Evolutionary conservation across 2,797 vertebrate species (phyloP), one percentile per base, ranked within the genome.

Genomic region (Tadarida brasiliensis): DNA sequence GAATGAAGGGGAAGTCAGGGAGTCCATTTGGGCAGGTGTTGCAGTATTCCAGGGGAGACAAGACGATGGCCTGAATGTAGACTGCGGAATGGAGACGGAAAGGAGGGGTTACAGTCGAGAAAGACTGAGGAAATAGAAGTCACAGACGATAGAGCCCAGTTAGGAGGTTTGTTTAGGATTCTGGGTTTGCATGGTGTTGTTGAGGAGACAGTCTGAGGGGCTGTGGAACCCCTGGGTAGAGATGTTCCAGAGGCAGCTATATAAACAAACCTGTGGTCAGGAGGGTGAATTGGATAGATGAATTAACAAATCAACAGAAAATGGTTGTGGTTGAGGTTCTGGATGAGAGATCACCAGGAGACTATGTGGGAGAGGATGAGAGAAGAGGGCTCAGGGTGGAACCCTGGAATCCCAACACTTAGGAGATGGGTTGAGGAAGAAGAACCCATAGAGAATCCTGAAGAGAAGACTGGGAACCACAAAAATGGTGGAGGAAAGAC

Each of bases 261-360:
- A 9, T 19, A 33, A 67, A 33, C 54, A 89, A 33, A 44, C 71
- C 63, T 83, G 80, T 35, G 85, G 65, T 63, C 44, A 95, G 85
- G 63, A 70, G 20, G 39, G 20, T 39, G 70, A 87, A 57, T 26
- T 24, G 15, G 26, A 59, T 30, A 19, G 39, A 19, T 24, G n/a
- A 35, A 33, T 76, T 71, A 49, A 57, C 78, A 74, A 92, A 76
- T 90, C 24, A 10, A 17, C 33, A 28, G 39, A 17, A 33, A 12
- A 44, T 24, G 44, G 30, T 1, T 9, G 16, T 5, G 61, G 82
- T 30, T 24, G 82, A 94, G 65, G 74, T 39, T n/a, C 49, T n/a
- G 65, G 81, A 26, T 33, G 35, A n/a, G 54, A 15, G 11, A 30
- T 54, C 67, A 82, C 4, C 14, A 39, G 51, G 35, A 17, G 3